Percentiles rank a stretch among this genome's conserved stretches.
Evolutionary conservation across 1,140 invertebrate species (phyloP).

Genomic region (Trachelipus rathkii): DNA sequence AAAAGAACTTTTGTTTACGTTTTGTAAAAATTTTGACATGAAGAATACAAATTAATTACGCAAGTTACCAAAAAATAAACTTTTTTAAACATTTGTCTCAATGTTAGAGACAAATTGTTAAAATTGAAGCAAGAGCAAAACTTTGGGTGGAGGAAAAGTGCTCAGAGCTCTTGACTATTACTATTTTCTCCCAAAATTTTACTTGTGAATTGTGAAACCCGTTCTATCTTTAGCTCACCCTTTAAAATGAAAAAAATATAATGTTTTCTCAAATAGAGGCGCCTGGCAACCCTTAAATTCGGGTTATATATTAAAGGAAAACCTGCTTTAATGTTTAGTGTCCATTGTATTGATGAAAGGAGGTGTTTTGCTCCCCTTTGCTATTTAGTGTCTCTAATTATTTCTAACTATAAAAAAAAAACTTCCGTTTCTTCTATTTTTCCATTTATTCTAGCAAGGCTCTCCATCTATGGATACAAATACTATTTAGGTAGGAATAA

Average conservation of each 20-base stretch:
- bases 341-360: not conserved
- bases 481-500: not conserved
- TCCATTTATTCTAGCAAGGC: not conserved
- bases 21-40: too few species aligned
- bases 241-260: not conserved
- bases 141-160: too few species aligned
- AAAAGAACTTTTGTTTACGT: too few species aligned
- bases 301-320: not conserved
- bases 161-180: too few species aligned
- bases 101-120: too few species aligned
- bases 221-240: conserved; percentile 9
- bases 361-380: not conserved
- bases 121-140: too few species aligned
- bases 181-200: too few species aligned
- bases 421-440: not conserved
- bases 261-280: not conserved
- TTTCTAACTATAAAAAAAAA: not conserved
- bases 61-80: too few species aligned
- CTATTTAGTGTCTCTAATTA: not conserved
- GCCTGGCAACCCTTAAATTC: not conserved
- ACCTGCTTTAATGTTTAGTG: not conserved
- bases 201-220: too few species aligned
- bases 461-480: conserved; percentile 7
- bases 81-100: too few species aligned
- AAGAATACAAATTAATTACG: too few species aligned